These are phyloP conservation scores for Mimachlamys varia DNA, from an alignment of 2,888 invertebrate genomes.

Conservation along the genomic window DNA sequence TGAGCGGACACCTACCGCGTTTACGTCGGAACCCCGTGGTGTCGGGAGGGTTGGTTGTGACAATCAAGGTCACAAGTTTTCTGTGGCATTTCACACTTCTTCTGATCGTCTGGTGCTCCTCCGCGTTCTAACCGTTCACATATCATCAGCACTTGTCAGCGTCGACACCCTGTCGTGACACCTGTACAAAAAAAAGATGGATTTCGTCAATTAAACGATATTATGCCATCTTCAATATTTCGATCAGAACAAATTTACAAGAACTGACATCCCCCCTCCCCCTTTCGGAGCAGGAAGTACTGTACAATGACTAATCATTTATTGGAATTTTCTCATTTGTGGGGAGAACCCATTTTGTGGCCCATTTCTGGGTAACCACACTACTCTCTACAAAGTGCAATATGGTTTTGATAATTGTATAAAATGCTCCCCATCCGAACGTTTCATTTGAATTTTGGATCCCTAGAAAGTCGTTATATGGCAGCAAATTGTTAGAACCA, in stretches of 20 bases:
- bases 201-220: not conserved
- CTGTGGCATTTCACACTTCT: not conserved
- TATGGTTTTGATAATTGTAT: constrained; percentile 31
- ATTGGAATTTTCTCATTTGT: not conserved
- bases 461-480: constrained; percentile 1
- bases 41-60: not conserved
- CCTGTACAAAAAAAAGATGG: constrained; percentile 2
- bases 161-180: not conserved
- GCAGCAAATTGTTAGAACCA: not conserved
- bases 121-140: not conserved
- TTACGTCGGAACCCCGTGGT: not conserved
- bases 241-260: not conserved
- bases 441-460: constrained; percentile 1
- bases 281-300: not conserved
- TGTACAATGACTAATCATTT: not conserved
- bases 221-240: not conserved
- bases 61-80: not conserved
- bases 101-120: not conserved
- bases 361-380: not conserved
- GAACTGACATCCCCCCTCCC: not conserved
- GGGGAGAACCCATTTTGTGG: not conserved
- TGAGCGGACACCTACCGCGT: not conserved
- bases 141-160: not conserved
- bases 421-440: not conserved
- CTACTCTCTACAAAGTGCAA: not conserved